Conservation (phyloP, 2,797 vertebrate species). For the Chrysocyon brachyurus region DNA sequence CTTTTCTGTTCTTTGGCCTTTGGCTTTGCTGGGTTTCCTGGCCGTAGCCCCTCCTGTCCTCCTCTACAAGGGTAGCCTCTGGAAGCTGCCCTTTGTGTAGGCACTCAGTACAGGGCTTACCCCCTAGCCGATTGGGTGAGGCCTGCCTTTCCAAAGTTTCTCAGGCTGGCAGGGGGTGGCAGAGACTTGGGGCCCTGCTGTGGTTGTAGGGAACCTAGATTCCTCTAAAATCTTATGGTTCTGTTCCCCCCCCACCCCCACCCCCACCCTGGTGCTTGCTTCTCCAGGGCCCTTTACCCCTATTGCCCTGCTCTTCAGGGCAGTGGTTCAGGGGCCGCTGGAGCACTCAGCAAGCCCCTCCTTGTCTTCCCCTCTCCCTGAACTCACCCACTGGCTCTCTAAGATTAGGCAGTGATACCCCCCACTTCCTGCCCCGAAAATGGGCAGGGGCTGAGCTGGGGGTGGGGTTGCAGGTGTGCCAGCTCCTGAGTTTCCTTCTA, state of each 20-base stretch:
- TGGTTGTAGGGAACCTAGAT: background rate
- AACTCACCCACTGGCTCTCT: background rate
- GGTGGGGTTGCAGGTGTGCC: background rate
- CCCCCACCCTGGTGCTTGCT: background rate
- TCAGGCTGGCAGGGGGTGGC: background rate
- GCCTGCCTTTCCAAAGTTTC: slow-evolving; percentile 10
- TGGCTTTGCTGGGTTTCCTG: background rate
- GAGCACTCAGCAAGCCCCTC: background rate
- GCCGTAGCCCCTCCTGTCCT: background rate
- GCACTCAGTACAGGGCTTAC: background rate
- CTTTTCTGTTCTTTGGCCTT: slow-evolving; percentile 20
- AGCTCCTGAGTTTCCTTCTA: background rate
- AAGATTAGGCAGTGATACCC: background rate
- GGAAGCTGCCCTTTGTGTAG: background rate
- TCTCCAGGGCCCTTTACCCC: background rate
- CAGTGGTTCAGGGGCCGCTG: background rate
- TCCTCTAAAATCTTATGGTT: background rate
- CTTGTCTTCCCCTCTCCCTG: background rate
- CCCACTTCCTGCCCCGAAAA: background rate
- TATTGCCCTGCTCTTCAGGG: background rate
- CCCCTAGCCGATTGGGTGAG: background rate
- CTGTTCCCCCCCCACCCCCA: background rate
- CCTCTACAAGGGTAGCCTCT: background rate
- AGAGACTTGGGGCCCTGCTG: background rate
- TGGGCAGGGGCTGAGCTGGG: background rate